Percentiles rank a stretch among this genome's conserved stretches.
phyloP scores from a whole-genome alignment of 2,113 vertebrate species.

The Chloropsis hardwickii region DNA sequence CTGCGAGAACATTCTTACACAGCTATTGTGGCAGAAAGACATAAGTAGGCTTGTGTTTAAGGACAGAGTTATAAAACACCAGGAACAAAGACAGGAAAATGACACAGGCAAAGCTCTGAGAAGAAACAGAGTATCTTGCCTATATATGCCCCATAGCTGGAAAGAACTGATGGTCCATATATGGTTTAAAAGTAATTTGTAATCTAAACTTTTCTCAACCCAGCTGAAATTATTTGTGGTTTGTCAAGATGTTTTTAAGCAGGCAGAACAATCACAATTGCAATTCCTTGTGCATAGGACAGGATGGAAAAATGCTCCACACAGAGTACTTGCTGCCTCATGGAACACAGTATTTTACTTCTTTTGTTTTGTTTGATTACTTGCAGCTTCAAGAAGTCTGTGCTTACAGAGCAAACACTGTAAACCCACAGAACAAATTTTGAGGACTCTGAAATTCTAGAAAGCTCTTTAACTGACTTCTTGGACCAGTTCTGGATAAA shows the following conservation, averaged over 20 bases:
- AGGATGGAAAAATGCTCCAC: background rate
- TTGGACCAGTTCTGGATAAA: background rate
- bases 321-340: background rate
- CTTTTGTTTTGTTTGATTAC: conserved; percentile 17
- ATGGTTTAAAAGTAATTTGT: background rate
- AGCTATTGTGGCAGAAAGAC: background rate
- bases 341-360: background rate
- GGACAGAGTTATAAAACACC: background rate
- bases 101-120: background rate
- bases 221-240: background rate
- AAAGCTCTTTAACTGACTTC: background rate
- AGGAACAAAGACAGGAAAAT: background rate
- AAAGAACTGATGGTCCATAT: background rate
- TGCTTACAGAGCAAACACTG: background rate
- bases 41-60: background rate
- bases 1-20: background rate
- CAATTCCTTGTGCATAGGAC: background rate
- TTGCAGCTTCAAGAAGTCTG: conserved; percentile 1
- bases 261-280: background rate
- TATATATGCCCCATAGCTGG: background rate
- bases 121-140: background rate
- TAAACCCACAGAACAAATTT: background rate
- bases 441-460: background rate
- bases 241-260: background rate
- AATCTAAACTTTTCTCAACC: background rate